Evolutionary conservation across 2,888 invertebrate genomes (phyloP).

Genomic region (Altica lythri): DNA sequence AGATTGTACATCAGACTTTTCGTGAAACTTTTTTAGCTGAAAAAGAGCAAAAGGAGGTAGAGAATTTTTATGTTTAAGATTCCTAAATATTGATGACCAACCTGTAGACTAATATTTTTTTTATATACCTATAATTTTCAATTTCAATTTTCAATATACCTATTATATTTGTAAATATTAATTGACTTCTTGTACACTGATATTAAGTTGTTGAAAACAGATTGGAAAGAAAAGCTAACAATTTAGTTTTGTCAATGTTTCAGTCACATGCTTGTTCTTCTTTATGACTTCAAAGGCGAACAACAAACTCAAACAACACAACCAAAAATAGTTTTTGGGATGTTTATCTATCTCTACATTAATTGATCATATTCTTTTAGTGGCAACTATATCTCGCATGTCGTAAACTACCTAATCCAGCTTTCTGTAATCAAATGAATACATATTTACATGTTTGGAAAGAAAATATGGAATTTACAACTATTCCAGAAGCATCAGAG

Average conservation of each 20-base stretch:
- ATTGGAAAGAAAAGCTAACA: too few relatives aligned
- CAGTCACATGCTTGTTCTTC: too few relatives aligned
- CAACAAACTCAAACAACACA: too few relatives aligned
- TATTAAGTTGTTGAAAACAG: too few relatives aligned
- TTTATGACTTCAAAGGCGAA: too few relatives aligned
- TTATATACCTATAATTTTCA: background rate
- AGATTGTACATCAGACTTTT: slow-evolving; percentile 1
- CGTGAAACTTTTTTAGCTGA: slow-evolving; percentile 11
- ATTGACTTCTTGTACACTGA: too few relatives aligned
- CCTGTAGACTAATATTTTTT: background rate
- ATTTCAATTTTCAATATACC: background rate
- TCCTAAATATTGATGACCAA: background rate
- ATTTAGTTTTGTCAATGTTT: too few relatives aligned
- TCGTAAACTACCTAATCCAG: slow-evolving; percentile 62
- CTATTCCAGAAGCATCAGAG: slow-evolving; percentile 53
- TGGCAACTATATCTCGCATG: slow-evolving; percentile 62
- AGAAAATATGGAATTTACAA: slow-evolving; percentile 53
- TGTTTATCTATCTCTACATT: too few relatives aligned
- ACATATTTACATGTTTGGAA: slow-evolving; percentile 62
- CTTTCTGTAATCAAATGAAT: slow-evolving; percentile 59
- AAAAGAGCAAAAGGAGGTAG: slow-evolving; percentile 23
- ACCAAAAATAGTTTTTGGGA: too few relatives aligned
- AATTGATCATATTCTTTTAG: too few relatives aligned
- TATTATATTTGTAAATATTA: too few relatives aligned
- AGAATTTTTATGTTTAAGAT: background rate